Base-by-base conservation (phyloP, 2,888 invertebrate species). In the Reticulitermes lucifugus region DNA sequence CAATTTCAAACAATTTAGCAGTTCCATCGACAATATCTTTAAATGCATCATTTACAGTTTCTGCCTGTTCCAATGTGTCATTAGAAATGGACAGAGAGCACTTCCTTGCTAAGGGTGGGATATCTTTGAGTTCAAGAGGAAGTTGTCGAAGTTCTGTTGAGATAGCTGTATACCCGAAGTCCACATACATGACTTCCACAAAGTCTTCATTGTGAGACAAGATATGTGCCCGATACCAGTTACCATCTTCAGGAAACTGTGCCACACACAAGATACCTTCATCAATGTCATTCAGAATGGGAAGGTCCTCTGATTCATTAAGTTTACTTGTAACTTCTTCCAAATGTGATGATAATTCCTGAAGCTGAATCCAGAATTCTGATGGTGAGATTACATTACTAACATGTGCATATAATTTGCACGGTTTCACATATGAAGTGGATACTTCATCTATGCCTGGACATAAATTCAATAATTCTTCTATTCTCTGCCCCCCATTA, bases 351-450 rank as follows among this genome's bases (percentile, higher is more conserved):
- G 92, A 90, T 22, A 92, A 91, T n/a, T 94, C 93, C 88, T 95
- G 96, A 87, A 94, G 90, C 87, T 95, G 96, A 14, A 96, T 92
- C 91, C 95, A 96, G 89, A 96, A 96, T 87, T 96, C 95, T 43
- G 93, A 93, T 0, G 95, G 92, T 0, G 94, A 94, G 88, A 94
- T 94, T 0, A 94, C 92, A 88, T 94, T 94, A 88, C 94, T 94
- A 3, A 96, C 92, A 89, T 93, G 94, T 18, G 95, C 95, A 88
- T 81, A 21, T 22, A 41, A 73, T 73, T 73, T 73, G 6, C 18
- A 21, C 0, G 73, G n/a, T 7, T 25, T 65, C 65, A 65, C 65
- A 65, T n/a, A 25, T 65, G 25, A 6, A 5, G 65, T 65, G 5
- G 65, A 14, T n/a, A n/a, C 25, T 10, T 46, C n/a, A 46, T 12